These are phyloP conservation scores for Diceros bicornis DNA, from an alignment of 2,797 vertebrate genomes.

Conservation along the genomic window DNA sequence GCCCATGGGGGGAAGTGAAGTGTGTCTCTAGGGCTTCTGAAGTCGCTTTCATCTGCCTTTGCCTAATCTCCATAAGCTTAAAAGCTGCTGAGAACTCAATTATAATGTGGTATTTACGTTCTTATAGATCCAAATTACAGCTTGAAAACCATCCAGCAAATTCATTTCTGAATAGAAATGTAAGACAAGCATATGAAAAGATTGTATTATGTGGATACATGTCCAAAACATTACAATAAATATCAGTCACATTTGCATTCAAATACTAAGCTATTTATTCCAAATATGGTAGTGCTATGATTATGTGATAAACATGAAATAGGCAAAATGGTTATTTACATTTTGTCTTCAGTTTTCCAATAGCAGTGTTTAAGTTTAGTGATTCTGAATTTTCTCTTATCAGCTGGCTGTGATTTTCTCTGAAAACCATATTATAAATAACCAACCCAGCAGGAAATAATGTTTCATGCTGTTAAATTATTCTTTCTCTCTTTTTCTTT, in stretches of 20 bases:
- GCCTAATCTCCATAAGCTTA: conserved; percentile 56
- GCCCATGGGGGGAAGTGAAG: not conserved
- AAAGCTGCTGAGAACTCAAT: conserved; percentile 71
- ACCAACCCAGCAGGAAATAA: conserved; percentile 70
- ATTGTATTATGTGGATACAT: conserved; percentile 69
- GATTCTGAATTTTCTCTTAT: conserved; percentile 86
- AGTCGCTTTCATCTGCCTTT: not conserved
- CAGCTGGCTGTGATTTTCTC: conserved; percentile 85
- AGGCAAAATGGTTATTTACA: conserved; percentile 80
- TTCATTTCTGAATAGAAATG: conserved; percentile 64
- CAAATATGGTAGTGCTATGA: conserved; percentile 88
- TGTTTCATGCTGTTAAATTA: conserved; percentile 31
- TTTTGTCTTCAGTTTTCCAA: conserved; percentile 86
- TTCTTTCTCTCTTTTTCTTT: not conserved
- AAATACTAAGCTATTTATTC: conserved; percentile 88
- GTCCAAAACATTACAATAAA: conserved; percentile 87
- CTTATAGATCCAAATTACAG: conserved; percentile 68
- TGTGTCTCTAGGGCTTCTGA: conserved; percentile 29
- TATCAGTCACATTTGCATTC: conserved; percentile 86
- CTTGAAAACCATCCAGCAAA: conserved; percentile 63
- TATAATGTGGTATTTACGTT: conserved; percentile 71
- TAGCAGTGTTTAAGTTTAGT: conserved; percentile 79
- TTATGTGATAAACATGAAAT: conserved; percentile 89
- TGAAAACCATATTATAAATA: conserved; percentile 80
- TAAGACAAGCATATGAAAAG: conserved; percentile 71